Conservation (phyloP, 2,888 invertebrate genomes). For the Drosophila heteroneura region DNA sequence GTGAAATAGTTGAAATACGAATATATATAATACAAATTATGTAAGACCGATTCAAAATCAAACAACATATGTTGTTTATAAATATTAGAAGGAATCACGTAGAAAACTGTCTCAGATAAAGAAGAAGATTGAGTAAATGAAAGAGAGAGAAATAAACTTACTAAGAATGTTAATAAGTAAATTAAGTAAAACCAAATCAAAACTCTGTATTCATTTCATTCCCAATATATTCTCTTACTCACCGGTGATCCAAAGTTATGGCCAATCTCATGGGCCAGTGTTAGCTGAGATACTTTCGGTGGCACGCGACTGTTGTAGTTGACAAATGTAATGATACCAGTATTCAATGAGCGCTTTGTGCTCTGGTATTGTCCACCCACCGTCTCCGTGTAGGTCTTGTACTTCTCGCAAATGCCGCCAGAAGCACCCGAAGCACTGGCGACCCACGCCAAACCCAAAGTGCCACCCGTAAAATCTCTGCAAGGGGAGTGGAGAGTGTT, state of each 20-base stretch:
- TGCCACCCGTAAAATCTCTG: conserved; percentile 98
- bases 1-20: background rate
- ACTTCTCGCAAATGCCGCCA: conserved; percentile 99
- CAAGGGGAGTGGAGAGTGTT: background rate
- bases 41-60: too few species aligned
- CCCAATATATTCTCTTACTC: conserved; percentile 82
- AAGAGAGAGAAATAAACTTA: background rate
- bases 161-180: background rate
- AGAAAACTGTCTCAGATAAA: background rate
- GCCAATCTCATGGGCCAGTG: conserved; percentile 98
- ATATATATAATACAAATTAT: too few species aligned
- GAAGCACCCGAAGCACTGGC: conserved; percentile 98
- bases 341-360: conserved; percentile 97
- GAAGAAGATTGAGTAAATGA: too few species aligned
- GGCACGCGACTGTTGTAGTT: conserved; percentile 99
- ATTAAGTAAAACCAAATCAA: conserved; percentile 1
- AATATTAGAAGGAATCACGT: background rate
- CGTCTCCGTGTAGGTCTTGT: conserved; percentile 98
- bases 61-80: background rate
- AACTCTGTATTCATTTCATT: background rate
- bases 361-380: conserved; percentile 97
- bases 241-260: conserved; percentile 99
- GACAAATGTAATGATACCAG: conserved; percentile 99
- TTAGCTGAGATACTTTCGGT: conserved; percentile 98
- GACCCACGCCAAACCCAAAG: conserved; percentile 99